Evolutionary conservation across 2,113 vertebrate genomes (phyloP).

Genomic region (Rhinolophus ferrumequinum): DNA sequence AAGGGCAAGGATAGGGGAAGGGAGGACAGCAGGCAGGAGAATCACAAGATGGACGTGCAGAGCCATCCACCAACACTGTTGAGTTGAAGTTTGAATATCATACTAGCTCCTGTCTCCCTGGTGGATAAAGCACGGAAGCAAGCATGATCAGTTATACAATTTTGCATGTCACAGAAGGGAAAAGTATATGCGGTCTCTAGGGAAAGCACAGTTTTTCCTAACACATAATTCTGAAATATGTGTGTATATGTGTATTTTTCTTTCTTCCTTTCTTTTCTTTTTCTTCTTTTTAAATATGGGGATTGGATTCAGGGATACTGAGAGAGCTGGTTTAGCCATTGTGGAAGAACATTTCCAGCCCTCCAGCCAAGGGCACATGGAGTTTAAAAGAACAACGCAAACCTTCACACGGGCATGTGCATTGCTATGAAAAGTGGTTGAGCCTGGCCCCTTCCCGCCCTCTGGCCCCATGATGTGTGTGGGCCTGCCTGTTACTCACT

Average conservation of each 20-base stretch:
- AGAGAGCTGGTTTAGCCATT: neutral
- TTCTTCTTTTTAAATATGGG: no score
- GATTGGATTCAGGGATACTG: constrained; percentile 18
- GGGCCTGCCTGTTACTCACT: neutral
- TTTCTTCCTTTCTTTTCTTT: no score
- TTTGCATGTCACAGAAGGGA: neutral
- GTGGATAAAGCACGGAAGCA: neutral
- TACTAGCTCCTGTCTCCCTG: neutral
- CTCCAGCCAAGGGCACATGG: neutral
- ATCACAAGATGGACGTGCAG: neutral
- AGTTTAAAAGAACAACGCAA: neutral
- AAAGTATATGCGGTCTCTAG: neutral
- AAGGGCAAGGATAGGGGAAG: no score
- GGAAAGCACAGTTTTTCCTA: constrained; percentile 29
- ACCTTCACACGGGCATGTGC: neutral
- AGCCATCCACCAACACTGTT: neutral
- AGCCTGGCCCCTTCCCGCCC: neutral
- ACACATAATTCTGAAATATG: neutral
- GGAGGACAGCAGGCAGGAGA: rapidly evolving
- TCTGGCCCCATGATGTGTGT: neutral
- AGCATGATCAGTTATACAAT: neutral
- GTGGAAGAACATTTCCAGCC: constrained; percentile 3
- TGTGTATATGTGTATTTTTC: neutral
- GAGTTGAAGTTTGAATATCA: neutral
- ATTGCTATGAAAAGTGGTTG: neutral